Conservation (phyloP, 2,797 vertebrate species). For the Fratercula arctica region DNA sequence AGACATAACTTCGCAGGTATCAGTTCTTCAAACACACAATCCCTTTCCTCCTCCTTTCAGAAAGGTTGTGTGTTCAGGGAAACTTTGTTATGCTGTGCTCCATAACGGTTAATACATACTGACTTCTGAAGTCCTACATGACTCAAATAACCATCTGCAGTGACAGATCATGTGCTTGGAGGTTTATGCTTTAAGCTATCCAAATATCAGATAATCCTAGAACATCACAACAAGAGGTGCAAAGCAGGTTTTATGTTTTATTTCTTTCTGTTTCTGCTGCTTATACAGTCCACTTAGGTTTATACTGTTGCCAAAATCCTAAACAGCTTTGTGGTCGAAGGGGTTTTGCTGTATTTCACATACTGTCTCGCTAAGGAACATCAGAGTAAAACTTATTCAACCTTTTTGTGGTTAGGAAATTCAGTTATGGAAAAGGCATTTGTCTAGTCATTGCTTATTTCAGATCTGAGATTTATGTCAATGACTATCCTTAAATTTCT, state of each 20-base stretch:
- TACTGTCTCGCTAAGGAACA: not conserved
- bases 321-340: not conserved
- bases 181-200: slow-evolving; percentile 35
- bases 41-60: not conserved
- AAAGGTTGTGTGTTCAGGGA: not conserved
- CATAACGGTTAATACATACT: not conserved
- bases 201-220: slow-evolving; percentile 49
- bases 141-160: slow-evolving; percentile 17
- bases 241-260: slow-evolving; percentile 32
- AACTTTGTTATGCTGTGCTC: not conserved
- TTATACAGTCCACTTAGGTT: not conserved
- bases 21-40: not conserved
- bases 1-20: not conserved
- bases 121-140: not conserved
- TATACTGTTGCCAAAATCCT: slow-evolving; percentile 4
- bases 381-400: not conserved
- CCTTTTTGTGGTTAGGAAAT: not conserved
- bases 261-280: slow-evolving; percentile 6
- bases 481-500: not conserved
- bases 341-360: not conserved
- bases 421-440: not conserved
- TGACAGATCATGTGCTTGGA: not conserved
- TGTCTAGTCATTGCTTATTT: not conserved
- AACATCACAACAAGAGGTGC: slow-evolving; percentile 29
- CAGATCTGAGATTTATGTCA: not conserved